Evolutionary conservation across 2,113 vertebrate species (phyloP).

Genomic region (Neomonachus schauinslandi): DNA sequence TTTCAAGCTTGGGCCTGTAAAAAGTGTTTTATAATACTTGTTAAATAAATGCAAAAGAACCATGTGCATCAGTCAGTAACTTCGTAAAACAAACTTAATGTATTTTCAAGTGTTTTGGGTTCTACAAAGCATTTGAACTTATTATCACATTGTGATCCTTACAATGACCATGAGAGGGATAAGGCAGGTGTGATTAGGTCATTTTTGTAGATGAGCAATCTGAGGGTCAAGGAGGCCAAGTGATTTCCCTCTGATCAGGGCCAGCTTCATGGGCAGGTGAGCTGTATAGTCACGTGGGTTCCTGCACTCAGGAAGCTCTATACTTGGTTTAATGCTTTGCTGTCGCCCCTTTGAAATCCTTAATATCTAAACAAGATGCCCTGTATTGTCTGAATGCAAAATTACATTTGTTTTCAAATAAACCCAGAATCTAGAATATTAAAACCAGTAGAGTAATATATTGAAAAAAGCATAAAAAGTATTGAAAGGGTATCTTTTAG

Average conservation of each 20-base stretch:
- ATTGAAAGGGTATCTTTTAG: background rate
- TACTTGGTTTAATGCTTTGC: background rate
- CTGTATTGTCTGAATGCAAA: conserved; percentile 8
- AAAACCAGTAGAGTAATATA: background rate
- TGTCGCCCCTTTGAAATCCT: background rate
- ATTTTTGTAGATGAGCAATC: background rate
- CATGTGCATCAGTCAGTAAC: background rate
- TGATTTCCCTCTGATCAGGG: background rate
- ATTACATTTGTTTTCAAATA: conserved; percentile 24
- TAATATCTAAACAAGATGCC: background rate
- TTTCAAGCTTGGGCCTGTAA: background rate
- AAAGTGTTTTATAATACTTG: background rate
- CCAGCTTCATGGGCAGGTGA: background rate
- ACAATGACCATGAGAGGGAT: background rate
- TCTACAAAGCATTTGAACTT: background rate
- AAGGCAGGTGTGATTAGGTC: background rate
- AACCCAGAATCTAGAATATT: background rate
- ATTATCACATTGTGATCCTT: background rate
- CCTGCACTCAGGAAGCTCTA: background rate
- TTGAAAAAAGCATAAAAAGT: background rate
- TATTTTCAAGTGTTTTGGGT: background rate
- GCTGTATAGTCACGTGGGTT: background rate
- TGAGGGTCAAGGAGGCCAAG: background rate
- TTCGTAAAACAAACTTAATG: background rate
- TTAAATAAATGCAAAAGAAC: background rate